Percentiles rank a stretch among this genome's conserved stretches.
phyloP scores from a whole-genome alignment of 2,888 invertebrate species.

The Metacarcinus magister region DNA sequence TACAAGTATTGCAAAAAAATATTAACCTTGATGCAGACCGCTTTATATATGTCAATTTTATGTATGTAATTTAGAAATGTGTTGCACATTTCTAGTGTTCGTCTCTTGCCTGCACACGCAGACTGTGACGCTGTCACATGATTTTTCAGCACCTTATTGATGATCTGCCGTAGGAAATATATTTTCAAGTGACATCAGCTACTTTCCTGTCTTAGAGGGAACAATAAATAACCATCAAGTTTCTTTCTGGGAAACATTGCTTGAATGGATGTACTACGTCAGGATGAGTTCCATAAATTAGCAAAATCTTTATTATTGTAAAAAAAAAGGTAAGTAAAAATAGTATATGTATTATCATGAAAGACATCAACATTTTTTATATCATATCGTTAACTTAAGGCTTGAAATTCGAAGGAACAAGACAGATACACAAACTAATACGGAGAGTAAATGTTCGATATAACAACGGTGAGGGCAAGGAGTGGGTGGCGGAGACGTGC shows the following conservation, averaged over 20 bases:
- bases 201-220: background rate
- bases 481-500: background rate
- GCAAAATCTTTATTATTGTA: too few relatives aligned
- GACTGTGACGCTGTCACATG: background rate
- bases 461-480: background rate
- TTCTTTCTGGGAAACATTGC: too few relatives aligned
- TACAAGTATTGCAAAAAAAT: background rate
- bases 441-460: constrained; percentile 3
- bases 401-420: background rate
- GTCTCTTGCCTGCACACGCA: background rate
- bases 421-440: background rate
- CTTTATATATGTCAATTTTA: background rate
- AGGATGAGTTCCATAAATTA: too few relatives aligned
- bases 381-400: background rate
- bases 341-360: too few relatives aligned
- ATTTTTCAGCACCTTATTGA: background rate
- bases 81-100: background rate
- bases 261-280: too few relatives aligned
- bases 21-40: background rate
- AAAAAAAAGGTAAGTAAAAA: too few relatives aligned
- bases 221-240: background rate
- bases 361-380: background rate
- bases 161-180: background rate
- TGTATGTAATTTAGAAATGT: background rate
- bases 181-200: background rate